Evolutionary conservation across 2,113 vertebrate genomes (phyloP).

Genomic region (Takifugu bimaculatus): DNA sequence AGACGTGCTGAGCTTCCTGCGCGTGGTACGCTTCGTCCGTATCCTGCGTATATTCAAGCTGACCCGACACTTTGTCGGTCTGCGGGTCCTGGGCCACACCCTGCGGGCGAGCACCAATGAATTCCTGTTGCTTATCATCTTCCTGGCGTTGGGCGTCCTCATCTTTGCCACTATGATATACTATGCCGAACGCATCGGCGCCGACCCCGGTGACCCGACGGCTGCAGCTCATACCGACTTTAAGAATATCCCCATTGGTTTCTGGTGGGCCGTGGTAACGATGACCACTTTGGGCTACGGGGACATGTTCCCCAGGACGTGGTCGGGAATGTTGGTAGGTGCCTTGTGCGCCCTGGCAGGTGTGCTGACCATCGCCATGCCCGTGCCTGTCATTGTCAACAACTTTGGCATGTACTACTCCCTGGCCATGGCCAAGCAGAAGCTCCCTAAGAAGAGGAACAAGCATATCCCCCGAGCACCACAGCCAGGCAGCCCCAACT

Average conservation of each 20-base stretch:
- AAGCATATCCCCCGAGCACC: slow-evolving; percentile 92
- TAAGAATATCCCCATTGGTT: slow-evolving; percentile 99
- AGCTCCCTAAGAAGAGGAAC: slow-evolving; percentile 97
- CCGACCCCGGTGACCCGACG: slow-evolving; percentile 82
- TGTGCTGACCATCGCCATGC: slow-evolving; percentile 98
- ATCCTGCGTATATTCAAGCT: slow-evolving; percentile 95
- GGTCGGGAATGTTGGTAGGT: slow-evolving; percentile 97
- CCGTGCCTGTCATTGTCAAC: slow-evolving; percentile 97
- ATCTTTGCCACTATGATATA: slow-evolving; percentile 99
- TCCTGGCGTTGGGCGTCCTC: slow-evolving; percentile 91
- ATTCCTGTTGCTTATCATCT: slow-evolving; percentile 94
- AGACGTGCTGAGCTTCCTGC: slow-evolving; percentile 89
- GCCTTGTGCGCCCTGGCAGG: slow-evolving; percentile 94
- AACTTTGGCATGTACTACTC: slow-evolving; percentile 99
- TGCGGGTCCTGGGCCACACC: slow-evolving; percentile 89
- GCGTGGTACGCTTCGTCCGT: slow-evolving; percentile 89
- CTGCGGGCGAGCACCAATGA: slow-evolving; percentile 92
- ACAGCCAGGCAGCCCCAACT: slow-evolving; percentile 87
- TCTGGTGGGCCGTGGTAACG: slow-evolving; percentile 99
- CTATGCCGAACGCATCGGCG: slow-evolving; percentile 92
- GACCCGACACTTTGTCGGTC: slow-evolving; percentile 89
- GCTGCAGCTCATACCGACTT: slow-evolving; percentile 88
- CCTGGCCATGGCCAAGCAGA: slow-evolving; percentile 98
- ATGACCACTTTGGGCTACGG: slow-evolving; percentile 98
- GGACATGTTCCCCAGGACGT: slow-evolving; percentile 97